Percentiles rank a stretch among this genome's conserved stretches.
Conservation (phyloP, 2,888 invertebrate genomes). For the Chrysina gloriosa region DNA sequence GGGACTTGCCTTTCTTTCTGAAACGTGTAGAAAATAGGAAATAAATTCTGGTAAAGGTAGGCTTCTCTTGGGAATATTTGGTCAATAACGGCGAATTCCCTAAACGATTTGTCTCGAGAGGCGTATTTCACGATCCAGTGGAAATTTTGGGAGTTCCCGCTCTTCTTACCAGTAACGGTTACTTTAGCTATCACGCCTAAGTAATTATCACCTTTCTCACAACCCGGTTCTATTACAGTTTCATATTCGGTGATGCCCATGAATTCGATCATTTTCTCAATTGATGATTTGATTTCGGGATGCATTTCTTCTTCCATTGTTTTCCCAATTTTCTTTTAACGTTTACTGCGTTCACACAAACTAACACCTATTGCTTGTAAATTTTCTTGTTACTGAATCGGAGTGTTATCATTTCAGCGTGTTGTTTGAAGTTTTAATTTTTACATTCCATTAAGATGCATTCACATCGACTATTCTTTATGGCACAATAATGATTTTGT, state of each 20-base stretch:
- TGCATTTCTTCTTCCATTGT: background rate
- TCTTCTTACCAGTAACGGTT: constrained; percentile 4
- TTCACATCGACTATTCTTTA: too few species aligned
- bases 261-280: background rate
- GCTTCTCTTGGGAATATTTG: constrained; percentile 53
- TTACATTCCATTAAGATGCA: too few species aligned
- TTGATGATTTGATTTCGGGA: background rate
- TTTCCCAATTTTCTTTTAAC: too few species aligned
- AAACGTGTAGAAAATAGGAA: constrained; percentile 50
- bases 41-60: constrained; percentile 52
- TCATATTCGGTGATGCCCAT: background rate
- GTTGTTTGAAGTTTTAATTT: too few species aligned
- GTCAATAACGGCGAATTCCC: constrained; percentile 48
- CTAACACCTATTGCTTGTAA: too few species aligned
- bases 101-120: constrained; percentile 46
- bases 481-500: too few species aligned
- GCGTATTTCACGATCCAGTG: constrained; percentile 55
- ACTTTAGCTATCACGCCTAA: constrained; percentile 26
- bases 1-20: constrained; percentile 46
- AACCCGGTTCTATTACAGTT: background rate
- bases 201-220: constrained; percentile 8
- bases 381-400: too few species aligned
- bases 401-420: too few species aligned
- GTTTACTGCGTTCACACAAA: too few species aligned
- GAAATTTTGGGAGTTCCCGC: constrained; percentile 20